phyloP scores from a whole-genome alignment of 2,888 invertebrate species.

The Chloroclysta siterata region DNA sequence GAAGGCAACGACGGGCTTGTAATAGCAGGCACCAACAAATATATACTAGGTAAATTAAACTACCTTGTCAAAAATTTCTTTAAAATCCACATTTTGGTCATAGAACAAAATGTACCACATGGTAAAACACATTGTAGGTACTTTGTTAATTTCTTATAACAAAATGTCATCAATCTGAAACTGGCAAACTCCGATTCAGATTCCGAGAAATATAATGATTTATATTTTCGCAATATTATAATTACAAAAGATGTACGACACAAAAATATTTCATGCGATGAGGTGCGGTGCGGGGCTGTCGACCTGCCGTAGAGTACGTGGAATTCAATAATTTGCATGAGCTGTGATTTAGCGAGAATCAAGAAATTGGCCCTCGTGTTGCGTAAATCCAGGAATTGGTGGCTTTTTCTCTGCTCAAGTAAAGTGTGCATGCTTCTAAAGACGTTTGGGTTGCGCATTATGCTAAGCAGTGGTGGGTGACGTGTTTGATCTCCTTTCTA shows the following conservation, averaged over 20 bases:
- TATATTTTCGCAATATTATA: constrained; percentile 9
- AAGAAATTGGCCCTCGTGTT: constrained; percentile 46
- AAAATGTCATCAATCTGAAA: neutral
- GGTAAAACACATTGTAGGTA: too few species aligned
- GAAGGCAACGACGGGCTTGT: constrained; percentile 34
- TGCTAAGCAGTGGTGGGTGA: constrained; percentile 7
- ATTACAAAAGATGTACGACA: constrained; percentile 12
- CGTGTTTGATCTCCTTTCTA: constrained; percentile 19
- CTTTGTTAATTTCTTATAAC: neutral
- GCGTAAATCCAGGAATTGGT: constrained; percentile 46
- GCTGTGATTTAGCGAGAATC: constrained; percentile 57
- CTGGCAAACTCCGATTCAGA: constrained; percentile 4
- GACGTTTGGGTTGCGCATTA: constrained; percentile 5
- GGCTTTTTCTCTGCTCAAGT: constrained; percentile 34
- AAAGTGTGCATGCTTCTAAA: neutral
- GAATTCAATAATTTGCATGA: constrained; percentile 60
- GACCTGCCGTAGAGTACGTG: constrained; percentile 50
- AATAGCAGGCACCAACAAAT: constrained; percentile 15
- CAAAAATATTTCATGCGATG: constrained; percentile 17
- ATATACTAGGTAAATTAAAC: neutral
- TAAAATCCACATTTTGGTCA: neutral
- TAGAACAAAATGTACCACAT: too few species aligned
- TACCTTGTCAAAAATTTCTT: neutral
- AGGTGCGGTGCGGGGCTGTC: constrained; percentile 35
- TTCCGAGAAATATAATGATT: constrained; percentile 10